Conservation (phyloP, 2,113 vertebrate genomes). For the Carettochelys insculpta region DNA sequence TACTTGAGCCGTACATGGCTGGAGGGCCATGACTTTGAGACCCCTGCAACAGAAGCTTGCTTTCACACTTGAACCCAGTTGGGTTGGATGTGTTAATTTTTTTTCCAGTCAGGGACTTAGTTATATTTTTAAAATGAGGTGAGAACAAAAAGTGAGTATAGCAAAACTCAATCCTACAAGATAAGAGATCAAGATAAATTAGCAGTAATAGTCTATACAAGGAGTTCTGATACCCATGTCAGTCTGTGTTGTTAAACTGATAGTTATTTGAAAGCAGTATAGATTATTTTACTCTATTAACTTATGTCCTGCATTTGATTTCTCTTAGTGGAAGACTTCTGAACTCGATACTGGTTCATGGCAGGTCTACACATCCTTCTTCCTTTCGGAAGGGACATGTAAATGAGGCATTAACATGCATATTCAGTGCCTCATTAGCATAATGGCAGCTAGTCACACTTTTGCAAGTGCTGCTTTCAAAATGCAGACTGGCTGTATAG, state of each 20-base stretch:
- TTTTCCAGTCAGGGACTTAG: not conserved
- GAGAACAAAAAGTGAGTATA: not conserved
- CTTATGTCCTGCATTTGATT: fast-evolving
- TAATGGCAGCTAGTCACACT: too few species aligned
- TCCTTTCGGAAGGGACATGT: too few species aligned
- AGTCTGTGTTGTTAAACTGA: not conserved
- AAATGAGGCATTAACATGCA: too few species aligned
- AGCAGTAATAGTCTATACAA: not conserved
- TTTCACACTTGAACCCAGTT: not conserved
- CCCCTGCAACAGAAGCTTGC: not conserved
- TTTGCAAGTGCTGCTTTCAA: too few species aligned
- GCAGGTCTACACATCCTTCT: too few species aligned
- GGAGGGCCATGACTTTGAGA: too few species aligned
- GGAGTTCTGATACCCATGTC: not conserved
- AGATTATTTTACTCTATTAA: not conserved
- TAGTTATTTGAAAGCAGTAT: not conserved
- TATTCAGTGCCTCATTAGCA: too few species aligned
- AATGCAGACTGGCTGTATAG: too few species aligned
- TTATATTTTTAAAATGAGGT: not conserved
- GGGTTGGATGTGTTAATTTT: not conserved
- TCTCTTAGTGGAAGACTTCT: slow-evolving; percentile 16
- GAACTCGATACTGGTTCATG: not conserved
- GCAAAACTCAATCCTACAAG: not conserved
- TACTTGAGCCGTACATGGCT: too few species aligned
- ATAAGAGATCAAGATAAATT: not conserved